Evolutionary conservation across 1,140 invertebrate genomes (phyloP).

Genomic region (Calosoma granatense): DNA sequence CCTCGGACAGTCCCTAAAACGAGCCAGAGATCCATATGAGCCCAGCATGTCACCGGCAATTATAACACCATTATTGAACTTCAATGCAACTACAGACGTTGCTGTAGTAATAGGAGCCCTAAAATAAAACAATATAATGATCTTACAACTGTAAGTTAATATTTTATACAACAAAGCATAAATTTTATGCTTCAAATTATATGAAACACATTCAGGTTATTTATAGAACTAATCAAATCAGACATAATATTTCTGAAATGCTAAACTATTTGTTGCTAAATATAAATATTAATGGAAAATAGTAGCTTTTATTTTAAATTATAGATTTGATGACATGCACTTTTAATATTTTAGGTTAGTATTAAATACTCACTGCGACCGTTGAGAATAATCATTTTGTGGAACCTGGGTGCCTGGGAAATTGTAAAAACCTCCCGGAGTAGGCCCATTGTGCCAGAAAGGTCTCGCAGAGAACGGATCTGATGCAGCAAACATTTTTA

Average conservation of each 20-base stretch:
- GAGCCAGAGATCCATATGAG: slow-evolving; percentile 84
- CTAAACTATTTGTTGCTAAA: neutral
- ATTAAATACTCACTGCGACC: slow-evolving; percentile 52
- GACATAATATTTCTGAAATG: too few relatives aligned
- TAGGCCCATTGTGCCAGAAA: slow-evolving; percentile 61
- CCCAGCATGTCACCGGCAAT: slow-evolving; percentile 86
- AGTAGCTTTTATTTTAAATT: neutral
- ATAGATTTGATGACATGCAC: neutral
- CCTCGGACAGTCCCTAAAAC: slow-evolving; percentile 73
- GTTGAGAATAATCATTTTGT: slow-evolving; percentile 39
- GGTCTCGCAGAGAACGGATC: slow-evolving; percentile 30
- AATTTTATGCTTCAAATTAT: neutral
- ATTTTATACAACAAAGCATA: neutral
- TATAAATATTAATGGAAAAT: neutral
- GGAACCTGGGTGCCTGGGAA: slow-evolving; percentile 44
- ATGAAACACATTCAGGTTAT: too few relatives aligned
- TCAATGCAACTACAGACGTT: slow-evolving; percentile 79
- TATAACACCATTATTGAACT: slow-evolving; percentile 80
- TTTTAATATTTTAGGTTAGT: neutral
- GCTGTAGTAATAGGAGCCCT: slow-evolving; percentile 74
- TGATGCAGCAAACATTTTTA: slow-evolving; percentile 13
- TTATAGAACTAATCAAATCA: too few relatives aligned
- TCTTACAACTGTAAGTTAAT: neutral
- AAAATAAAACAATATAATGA: neutral
- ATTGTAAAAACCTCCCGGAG: slow-evolving; percentile 57